A percentile compares a stretch with the other conserved stretches of the same genome.
Conservation (phyloP, 2,113 vertebrate species). For the Melierax canorus region DNA sequence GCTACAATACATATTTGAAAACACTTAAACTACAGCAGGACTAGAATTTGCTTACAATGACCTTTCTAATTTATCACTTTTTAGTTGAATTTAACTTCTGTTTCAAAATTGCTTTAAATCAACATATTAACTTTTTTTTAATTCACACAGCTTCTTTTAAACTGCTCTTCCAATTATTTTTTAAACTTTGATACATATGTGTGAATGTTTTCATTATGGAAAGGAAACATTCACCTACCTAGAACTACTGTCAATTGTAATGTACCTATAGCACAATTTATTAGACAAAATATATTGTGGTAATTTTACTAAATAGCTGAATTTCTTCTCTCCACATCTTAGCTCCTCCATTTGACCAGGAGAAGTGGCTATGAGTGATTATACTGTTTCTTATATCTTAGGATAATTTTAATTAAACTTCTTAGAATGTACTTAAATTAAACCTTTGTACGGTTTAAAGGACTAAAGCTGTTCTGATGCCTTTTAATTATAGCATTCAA, state of each 20-base stretch:
- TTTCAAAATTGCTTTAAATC: not conserved
- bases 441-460: not conserved
- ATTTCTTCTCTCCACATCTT: not conserved
- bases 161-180: not conserved
- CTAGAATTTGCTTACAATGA: not conserved
- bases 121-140: not conserved
- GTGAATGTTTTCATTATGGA: not conserved
- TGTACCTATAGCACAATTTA: not conserved
- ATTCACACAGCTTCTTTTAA: not conserved
- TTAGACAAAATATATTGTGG: not conserved
- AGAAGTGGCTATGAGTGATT: not conserved
- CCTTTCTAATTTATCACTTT: not conserved
- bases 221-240: not conserved
- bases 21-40: not conserved
- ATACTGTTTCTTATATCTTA: not conserved
- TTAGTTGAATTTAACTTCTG: not conserved
- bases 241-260: not conserved
- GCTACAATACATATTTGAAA: not conserved
- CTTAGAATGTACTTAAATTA: not conserved
- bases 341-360: not conserved
- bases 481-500: not conserved
- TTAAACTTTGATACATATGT: not conserved
- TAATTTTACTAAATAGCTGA: not conserved
- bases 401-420: slow-evolving; percentile 13
- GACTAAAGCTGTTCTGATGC: not conserved